Percentiles rank a stretch among this genome's conserved stretches.
Conservation (phyloP, 2,888 invertebrate species). For the Cantharis nigra region DNA sequence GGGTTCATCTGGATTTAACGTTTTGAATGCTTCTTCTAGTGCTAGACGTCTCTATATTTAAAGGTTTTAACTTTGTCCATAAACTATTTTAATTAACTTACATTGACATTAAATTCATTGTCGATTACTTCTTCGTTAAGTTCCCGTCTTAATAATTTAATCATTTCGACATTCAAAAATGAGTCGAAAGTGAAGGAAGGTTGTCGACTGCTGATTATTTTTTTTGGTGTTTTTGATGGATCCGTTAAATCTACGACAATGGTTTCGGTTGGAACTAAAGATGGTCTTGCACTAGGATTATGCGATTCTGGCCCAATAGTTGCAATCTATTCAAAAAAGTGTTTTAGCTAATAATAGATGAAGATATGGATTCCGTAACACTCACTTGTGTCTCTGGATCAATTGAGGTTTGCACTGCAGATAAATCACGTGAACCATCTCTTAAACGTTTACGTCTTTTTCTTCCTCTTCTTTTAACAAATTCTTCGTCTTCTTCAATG, state of each 20-base stretch:
- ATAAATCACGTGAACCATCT: conserved; percentile 49
- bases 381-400: conserved; percentile 73
- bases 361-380: not conserved
- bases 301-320: conserved; percentile 61
- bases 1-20: conserved; percentile 47
- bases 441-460: conserved; percentile 55
- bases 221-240: not conserved
- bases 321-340: conserved; percentile 31
- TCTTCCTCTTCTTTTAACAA: conserved; percentile 63
- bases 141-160: conserved; percentile 69
- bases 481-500: conserved; percentile 59
- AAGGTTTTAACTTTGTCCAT: conserved; percentile 3
- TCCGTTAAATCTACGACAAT: not conserved
- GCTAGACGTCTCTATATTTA: conserved; percentile 65
- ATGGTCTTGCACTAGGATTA: conserved; percentile 69
- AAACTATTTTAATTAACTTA: conserved; percentile 40
- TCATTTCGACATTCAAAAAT: conserved; percentile 64
- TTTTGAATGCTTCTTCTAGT: conserved; percentile 69
- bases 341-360: not conserved
- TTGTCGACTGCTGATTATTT: not conserved
- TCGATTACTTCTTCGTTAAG: conserved; percentile 71
- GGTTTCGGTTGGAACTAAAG: conserved; percentile 59
- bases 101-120: conserved; percentile 70
- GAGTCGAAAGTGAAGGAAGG: conserved; percentile 47
- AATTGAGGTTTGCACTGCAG: conserved; percentile 52